Percentiles rank a stretch among this genome's conserved stretches.
Conservation (phyloP, 2,888 invertebrate species). For the Pteria penguin region DNA sequence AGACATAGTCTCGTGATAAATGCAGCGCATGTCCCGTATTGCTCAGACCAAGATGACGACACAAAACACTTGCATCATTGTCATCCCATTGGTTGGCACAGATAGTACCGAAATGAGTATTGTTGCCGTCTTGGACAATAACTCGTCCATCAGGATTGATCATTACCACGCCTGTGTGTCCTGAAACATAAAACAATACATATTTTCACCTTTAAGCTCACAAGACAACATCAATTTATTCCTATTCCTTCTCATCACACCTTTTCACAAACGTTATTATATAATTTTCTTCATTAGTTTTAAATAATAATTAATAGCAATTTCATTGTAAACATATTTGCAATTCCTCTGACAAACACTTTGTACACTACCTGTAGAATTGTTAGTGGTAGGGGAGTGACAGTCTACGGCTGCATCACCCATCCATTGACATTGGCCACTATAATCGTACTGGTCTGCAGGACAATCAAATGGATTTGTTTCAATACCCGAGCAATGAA, state of each 20-base stretch:
- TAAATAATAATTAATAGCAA: no score
- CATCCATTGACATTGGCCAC: constrained; percentile 1
- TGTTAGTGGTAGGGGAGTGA: no score
- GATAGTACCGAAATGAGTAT: constrained; percentile 1
- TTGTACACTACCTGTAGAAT: no score
- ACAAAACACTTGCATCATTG: constrained; percentile 13
- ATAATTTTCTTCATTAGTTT: no score
- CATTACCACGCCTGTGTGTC: no score
- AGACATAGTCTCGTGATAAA: constrained; percentile 10
- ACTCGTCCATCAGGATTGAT: constrained; percentile 18
- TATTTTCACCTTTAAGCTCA: no score
- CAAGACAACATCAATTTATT: no score
- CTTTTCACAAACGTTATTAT: no score
- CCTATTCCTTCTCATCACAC: no score
- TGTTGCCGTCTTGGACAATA: background rate
- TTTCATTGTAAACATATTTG: no score
- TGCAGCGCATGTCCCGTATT: background rate
- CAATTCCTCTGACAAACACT: no score
- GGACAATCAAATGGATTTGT: background rate
- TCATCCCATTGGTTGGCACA: constrained; percentile 22
- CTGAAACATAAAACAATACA: no score
- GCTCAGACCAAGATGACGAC: constrained; percentile 14
- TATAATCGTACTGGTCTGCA: background rate
- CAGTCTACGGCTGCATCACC: constrained; percentile 8
- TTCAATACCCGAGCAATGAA: constrained; percentile 9